Conservation (phyloP, 2,888 invertebrate genomes). For the Acrobasis repandana region DNA sequence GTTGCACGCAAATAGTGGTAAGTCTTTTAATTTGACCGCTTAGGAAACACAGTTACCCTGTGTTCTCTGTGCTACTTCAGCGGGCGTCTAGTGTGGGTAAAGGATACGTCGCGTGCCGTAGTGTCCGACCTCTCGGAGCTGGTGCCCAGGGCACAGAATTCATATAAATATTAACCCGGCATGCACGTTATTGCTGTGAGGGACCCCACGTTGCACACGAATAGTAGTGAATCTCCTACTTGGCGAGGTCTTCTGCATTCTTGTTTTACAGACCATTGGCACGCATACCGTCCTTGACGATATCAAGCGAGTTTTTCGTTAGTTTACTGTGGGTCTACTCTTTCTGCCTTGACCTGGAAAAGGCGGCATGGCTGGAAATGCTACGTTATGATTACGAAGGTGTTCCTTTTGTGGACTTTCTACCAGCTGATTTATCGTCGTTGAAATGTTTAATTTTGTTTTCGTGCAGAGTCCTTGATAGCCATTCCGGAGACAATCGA, state of each 20-base stretch:
- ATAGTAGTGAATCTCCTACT: slow-evolving; percentile 73
- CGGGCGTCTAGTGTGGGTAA: slow-evolving; percentile 92
- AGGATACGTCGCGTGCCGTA: slow-evolving; percentile 87
- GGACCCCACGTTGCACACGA: slow-evolving; percentile 85
- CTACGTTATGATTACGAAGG: too few relatives aligned
- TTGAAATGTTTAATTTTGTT: neutral
- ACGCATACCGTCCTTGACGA: too few relatives aligned
- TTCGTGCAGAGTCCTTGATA: slow-evolving; percentile 67
- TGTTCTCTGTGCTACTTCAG: slow-evolving; percentile 92
- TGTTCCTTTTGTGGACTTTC: too few relatives aligned
- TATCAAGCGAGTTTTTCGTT: too few relatives aligned
- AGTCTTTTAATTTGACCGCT: slow-evolving; percentile 45
- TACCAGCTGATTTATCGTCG: too few relatives aligned
- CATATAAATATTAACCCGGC: too few relatives aligned
- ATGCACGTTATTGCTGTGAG: slow-evolving; percentile 88
- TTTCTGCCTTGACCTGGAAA: too few relatives aligned
- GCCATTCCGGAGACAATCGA: slow-evolving; percentile 90
- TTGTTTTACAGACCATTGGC: too few relatives aligned
- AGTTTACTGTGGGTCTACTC: too few relatives aligned
- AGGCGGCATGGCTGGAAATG: too few relatives aligned
- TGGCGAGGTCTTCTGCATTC: too few relatives aligned
- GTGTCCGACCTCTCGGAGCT: slow-evolving; percentile 89
- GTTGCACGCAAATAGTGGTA: slow-evolving; percentile 84
- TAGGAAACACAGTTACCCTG: slow-evolving; percentile 77
- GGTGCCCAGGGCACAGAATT: slow-evolving; percentile 83